Evolutionary conservation across 2,113 vertebrate species (phyloP).

Genomic region (Cichladusa arquata): DNA sequence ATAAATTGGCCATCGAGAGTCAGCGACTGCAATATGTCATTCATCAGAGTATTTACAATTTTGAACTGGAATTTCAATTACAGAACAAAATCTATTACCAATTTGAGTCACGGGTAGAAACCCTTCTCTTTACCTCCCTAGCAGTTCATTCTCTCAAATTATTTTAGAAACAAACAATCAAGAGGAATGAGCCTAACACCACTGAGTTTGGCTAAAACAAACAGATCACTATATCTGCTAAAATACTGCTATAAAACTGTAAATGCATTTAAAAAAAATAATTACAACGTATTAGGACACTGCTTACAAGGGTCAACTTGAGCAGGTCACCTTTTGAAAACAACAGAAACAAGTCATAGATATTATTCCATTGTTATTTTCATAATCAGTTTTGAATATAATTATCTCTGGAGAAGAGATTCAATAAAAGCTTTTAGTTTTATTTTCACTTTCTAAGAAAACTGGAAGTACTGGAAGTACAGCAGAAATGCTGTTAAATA

Average conservation of each 20-base stretch:
- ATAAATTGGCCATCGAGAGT: background rate
- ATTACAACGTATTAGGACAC: background rate
- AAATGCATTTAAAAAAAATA: rapidly evolving
- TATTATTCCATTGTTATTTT: background rate
- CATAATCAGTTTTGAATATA: background rate
- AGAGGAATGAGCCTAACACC: background rate
- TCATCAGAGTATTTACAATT: background rate
- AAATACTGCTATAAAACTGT: background rate
- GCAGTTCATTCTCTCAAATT: background rate
- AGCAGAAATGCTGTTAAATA: background rate
- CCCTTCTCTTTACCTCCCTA: background rate
- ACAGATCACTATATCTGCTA: background rate
- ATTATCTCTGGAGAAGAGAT: background rate
- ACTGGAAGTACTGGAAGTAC: background rate
- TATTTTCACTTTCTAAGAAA: background rate
- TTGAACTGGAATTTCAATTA: slow-evolving; percentile 26
- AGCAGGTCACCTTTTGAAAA: background rate
- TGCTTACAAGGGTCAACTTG: background rate
- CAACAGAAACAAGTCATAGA: background rate
- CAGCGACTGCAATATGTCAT: background rate
- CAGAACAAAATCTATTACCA: background rate
- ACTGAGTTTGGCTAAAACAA: background rate
- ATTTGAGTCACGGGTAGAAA: background rate
- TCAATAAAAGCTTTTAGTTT: background rate
- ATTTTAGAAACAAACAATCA: background rate